Evolutionary conservation across 2,888 invertebrate species (phyloP).

Genomic region (Orthonevra nobilis): DNA sequence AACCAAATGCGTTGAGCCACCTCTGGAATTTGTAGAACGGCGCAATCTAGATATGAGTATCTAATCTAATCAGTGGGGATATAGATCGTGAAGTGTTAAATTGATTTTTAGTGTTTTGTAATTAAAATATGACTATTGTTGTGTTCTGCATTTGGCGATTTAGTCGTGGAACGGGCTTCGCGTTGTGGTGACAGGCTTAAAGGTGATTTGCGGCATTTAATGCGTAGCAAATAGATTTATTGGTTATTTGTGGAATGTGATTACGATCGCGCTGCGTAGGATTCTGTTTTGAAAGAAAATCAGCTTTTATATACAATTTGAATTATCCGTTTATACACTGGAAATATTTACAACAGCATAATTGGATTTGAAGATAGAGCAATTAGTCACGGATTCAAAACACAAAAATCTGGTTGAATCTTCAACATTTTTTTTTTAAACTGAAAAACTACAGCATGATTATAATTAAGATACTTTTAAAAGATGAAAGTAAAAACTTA

Average conservation of each 20-base stretch:
- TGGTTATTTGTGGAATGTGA: constrained; percentile 13
- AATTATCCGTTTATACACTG: no score
- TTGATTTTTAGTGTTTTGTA: constrained; percentile 66
- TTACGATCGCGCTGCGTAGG: constrained; percentile 4
- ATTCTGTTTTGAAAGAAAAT: background rate
- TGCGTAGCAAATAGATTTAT: constrained; percentile 35
- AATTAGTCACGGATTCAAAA: no score
- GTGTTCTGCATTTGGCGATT: constrained; percentile 3
- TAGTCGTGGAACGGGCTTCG: background rate
- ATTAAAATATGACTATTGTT: constrained; percentile 55
- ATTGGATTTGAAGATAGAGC: no score
- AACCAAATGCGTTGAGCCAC: constrained; percentile 5
- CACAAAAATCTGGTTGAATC: no score
- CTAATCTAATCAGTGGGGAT: constrained; percentile 63
- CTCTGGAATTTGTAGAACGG: background rate
- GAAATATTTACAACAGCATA: no score
- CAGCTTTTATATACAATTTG: no score
- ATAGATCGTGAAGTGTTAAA: constrained; percentile 57
- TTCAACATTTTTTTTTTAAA: no score
- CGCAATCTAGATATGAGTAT: constrained; percentile 18
- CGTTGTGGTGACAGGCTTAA: constrained; percentile 20
- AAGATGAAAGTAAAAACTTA: no score
- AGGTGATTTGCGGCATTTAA: constrained; percentile 45
- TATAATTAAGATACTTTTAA: no score
- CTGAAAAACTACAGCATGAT: no score